Evolutionary conservation across 2,888 invertebrate genomes (phyloP), one percentile per base, ranked within the genome.

Genomic region (Nomada hirtipes): DNA sequence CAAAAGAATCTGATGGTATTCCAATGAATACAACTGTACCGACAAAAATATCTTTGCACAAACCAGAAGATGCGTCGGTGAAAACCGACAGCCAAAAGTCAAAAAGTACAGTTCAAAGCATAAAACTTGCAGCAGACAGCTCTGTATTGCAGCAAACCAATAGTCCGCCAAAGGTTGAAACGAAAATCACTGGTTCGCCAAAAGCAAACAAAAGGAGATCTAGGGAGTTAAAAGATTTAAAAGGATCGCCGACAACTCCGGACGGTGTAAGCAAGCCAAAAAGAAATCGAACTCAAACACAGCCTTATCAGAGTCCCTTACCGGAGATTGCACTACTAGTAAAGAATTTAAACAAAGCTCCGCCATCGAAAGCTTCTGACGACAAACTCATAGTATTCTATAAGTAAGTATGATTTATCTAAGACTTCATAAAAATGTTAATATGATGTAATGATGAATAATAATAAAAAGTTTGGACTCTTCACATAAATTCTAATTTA

Each of bases 321-420:
- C 97, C 97, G 0, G 97, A 97, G 93, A 94, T 97, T 74, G 96
- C 97, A 82, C 96, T 96, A 93, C 96, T 97, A 26, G 96, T 97
- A 3, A 97, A 97, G 92, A 95, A 97, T 67, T 96, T 96, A 0
- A 96, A 96, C 0, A 96, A 95, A 23, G 94, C 95, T 0, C 96
- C 88, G 94, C 95, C 92, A 88, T 86, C 91, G 75, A 94, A 94
- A 91, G 95, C 95, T 69, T 95, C 95, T 61, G 97, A 97, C 89
- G 97, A 98, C 86, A 97, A 97, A 91, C 96, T 98, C 59, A 97
- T 97, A 89, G 96, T 98, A 2, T 98, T 98, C 93, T 98, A 98
- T 94, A 98, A 98, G 96, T 97, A 95, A 94, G 96, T 92, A 70
- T 70, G 11, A 52, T 52, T 57, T n/a, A 11, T 15, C n/a, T 11